Evolutionary conservation across 2,113 vertebrate genomes (phyloP), one percentile per base, ranked within the genome.

Genomic region (Panthera leo): DNA sequence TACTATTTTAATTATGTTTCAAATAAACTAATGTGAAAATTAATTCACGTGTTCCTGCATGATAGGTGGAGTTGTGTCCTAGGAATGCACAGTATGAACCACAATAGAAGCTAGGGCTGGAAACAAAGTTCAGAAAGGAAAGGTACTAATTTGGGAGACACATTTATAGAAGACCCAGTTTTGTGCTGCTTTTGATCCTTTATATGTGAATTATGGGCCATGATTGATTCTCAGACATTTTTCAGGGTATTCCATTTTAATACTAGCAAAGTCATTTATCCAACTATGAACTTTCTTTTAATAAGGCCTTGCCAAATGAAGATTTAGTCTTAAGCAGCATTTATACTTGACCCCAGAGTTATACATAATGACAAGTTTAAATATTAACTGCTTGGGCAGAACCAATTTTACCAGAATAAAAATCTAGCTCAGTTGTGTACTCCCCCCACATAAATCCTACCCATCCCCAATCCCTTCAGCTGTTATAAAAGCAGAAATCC

Each of bases 241-340:
- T 92, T 87, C 34, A 91, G 79, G 25, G 39, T 51, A 88, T 53
- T 89, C 6, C 11, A 51, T 65, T 96, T 89, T 82, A 92, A 89
- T 45, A 71, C 73, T 48, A 88, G 53, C 39, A 89, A 95, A 92
- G 27, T 71, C 51, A 94, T 95, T 87, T 80, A 95, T 89, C 75
- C 42, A 89, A 61, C 8, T 70, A 48, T 63, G 42, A 89, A 86
- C 51, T 70, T 55, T 95, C 0, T 93, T 94, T 96, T 91, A 73
- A 85, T 98, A 88, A 98, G 31, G 34, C 7, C 83, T 80, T 94
- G 12, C 5, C 84, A 23, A 58, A 92, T 85, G 87, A 97, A 84
- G 92, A 96, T 85, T 97, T 95, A 79, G 86, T 97, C 97, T 91
- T 85, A 80, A 90, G 16, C 23, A 70, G 29, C 21, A 39, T 94